Evolutionary conservation across 2,888 invertebrate species (phyloP).

Genomic region (Smittia aterrima): DNA sequence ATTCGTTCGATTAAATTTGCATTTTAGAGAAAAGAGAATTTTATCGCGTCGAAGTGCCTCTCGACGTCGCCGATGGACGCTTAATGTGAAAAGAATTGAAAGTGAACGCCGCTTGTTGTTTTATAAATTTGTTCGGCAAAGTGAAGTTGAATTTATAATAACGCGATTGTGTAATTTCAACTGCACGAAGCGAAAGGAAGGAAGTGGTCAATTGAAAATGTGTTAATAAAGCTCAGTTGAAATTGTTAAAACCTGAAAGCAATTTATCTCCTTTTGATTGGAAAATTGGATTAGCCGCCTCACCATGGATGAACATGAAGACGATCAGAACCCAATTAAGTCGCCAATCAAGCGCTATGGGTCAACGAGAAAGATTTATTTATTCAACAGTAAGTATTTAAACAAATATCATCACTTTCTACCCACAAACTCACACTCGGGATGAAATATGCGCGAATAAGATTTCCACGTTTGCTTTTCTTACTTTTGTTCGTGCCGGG

Average conservation of each 20-base stretch:
- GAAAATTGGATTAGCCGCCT: neutral
- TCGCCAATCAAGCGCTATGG: slow-evolving; percentile 36
- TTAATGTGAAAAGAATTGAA: slow-evolving; percentile 12
- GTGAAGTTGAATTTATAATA: slow-evolving; percentile 21
- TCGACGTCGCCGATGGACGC: neutral
- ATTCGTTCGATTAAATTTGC: neutral
- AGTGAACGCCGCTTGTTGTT: slow-evolving; percentile 16
- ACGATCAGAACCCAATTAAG: slow-evolving; percentile 26
- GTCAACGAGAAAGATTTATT: slow-evolving; percentile 35
- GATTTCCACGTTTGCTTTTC: neutral
- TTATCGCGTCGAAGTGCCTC: neutral
- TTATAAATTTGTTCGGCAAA: neutral
- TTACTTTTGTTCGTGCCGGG: too few relatives aligned
- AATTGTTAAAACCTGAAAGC: neutral
- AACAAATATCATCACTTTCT: neutral
- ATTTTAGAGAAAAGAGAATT: slow-evolving; percentile 5
- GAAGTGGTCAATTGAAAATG: slow-evolving; percentile 37
- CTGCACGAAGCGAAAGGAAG: neutral
- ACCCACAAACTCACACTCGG: neutral
- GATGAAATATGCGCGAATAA: too few relatives aligned
- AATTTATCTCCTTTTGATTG: neutral
- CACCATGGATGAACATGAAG: slow-evolving; percentile 38
- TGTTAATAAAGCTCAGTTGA: slow-evolving; percentile 12
- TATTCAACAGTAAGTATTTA: slow-evolving; percentile 39
- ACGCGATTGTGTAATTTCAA: slow-evolving; percentile 28